These are phyloP conservation scores for Saxidomus purpurata DNA, from an alignment of 1,140 invertebrate species.

Conservation along the genomic window DNA sequence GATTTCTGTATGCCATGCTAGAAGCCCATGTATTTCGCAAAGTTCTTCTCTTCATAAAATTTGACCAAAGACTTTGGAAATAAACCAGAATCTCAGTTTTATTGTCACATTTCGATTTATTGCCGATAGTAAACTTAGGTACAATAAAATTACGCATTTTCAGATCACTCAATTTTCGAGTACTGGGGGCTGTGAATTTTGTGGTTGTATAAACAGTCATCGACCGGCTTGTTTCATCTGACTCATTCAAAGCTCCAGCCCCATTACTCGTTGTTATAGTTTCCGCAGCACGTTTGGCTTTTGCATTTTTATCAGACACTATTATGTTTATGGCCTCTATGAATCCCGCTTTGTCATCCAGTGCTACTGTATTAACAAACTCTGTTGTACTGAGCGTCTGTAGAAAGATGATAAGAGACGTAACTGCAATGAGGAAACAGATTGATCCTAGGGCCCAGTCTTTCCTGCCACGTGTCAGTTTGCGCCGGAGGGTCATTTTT, in stretches of 20 bases:
- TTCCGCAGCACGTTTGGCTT: not conserved
- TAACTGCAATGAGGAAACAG: conserved; percentile 22
- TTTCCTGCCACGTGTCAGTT: not conserved
- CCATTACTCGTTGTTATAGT: not conserved
- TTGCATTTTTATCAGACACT: not conserved
- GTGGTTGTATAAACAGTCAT: not conserved
- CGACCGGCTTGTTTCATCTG: no score
- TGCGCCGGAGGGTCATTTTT: not conserved
- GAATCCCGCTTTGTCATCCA: not conserved
- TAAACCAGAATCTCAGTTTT: conserved; percentile 48
- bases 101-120: conserved; percentile 11
- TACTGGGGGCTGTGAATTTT: not conserved
- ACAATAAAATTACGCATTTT: not conserved
- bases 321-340: not conserved
- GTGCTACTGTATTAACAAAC: not conserved
- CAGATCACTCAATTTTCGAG: no score
- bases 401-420: conserved; percentile 11
- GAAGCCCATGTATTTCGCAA: conserved; percentile 80
- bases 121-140: not conserved
- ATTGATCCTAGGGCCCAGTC: conserved; percentile 26
- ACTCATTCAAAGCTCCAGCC: not conserved
- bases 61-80: conserved; percentile 51
- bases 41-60: conserved; percentile 56
- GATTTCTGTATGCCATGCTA: conserved; percentile 36
- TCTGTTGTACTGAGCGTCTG: not conserved